A percentile compares a stretch with the other conserved stretches of the same genome.
phyloP scores from a whole-genome alignment of 2,888 invertebrate genomes.

The Meliscaeva auricollis region DNA sequence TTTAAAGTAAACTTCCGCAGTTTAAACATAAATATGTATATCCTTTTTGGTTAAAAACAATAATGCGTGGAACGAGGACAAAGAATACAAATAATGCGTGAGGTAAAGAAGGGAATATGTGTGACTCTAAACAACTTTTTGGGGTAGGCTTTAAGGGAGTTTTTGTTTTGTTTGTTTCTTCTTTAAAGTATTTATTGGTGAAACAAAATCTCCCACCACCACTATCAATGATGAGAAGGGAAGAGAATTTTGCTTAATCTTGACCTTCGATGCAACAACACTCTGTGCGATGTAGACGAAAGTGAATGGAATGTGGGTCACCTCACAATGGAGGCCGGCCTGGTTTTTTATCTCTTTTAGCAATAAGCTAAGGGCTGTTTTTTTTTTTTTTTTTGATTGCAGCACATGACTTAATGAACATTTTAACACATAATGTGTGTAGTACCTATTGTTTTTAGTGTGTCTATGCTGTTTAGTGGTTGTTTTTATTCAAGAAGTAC shows the following conservation, averaged over 20 bases:
- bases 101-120: neutral
- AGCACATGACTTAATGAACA: too few species aligned
- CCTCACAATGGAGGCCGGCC: slow-evolving; percentile 48
- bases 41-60: slow-evolving; percentile 19
- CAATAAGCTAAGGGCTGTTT: neutral
- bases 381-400: neutral
- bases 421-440: too few species aligned
- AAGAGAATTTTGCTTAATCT: slow-evolving; percentile 27
- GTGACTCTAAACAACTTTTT: neutral
- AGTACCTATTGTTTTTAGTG: too few species aligned
- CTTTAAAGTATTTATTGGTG: neutral
- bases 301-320: slow-evolving; percentile 62
- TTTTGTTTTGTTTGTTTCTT: neutral
- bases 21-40: slow-evolving; percentile 6
- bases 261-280: slow-evolving; percentile 56
- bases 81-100: slow-evolving; percentile 38
- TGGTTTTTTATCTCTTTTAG: slow-evolving; percentile 38
- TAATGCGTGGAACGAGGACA: slow-evolving; percentile 21
- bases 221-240: neutral
- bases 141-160: slow-evolving; percentile 54
- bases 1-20: slow-evolving; percentile 11
- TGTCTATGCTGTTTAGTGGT: too few species aligned
- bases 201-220: neutral
- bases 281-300: slow-evolving; percentile 28
- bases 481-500: too few species aligned